phyloP scores from a whole-genome alignment of 2,888 invertebrate species.

The Acanthosoma haemorrhoidale region DNA sequence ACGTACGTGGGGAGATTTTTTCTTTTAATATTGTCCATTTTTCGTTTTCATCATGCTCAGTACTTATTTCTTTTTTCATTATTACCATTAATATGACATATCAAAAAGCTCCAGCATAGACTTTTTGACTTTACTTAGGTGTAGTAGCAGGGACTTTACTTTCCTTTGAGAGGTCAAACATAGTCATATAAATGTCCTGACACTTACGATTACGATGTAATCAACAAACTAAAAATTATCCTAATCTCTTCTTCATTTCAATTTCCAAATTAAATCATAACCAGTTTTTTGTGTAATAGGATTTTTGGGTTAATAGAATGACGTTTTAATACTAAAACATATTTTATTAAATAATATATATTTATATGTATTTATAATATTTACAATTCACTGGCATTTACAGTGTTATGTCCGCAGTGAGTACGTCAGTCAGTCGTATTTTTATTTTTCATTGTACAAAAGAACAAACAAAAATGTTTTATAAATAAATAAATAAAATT shows the following conservation, averaged over 20 bases:
- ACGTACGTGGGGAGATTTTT: too few species aligned
- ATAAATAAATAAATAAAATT: conserved; percentile 35
- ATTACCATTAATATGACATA: too few species aligned
- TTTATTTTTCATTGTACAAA: not conserved
- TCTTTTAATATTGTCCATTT: not conserved
- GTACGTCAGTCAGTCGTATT: not conserved
- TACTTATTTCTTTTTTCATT: not conserved
- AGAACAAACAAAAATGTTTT: conserved; percentile 18
- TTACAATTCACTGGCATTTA: not conserved
- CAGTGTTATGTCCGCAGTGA: not conserved
- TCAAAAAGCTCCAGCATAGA: too few species aligned
- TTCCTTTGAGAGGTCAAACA: too few species aligned
- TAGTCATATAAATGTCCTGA: too few species aligned
- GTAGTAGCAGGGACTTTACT: too few species aligned
- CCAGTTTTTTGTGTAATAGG: not conserved
- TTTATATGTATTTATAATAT: conserved; percentile 1
- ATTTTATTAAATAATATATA: conserved; percentile 2
- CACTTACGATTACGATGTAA: too few species aligned
- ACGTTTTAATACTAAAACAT: not conserved
- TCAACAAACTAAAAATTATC: not conserved
- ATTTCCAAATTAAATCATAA: too few species aligned
- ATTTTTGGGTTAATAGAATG: not conserved
- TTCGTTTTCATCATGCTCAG: not conserved
- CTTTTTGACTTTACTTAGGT: too few species aligned
- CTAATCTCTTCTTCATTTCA: too few species aligned